These are phyloP conservation scores for Selenia dentaria DNA, from an alignment of 2,888 invertebrate genomes.

Conservation along the genomic window DNA sequence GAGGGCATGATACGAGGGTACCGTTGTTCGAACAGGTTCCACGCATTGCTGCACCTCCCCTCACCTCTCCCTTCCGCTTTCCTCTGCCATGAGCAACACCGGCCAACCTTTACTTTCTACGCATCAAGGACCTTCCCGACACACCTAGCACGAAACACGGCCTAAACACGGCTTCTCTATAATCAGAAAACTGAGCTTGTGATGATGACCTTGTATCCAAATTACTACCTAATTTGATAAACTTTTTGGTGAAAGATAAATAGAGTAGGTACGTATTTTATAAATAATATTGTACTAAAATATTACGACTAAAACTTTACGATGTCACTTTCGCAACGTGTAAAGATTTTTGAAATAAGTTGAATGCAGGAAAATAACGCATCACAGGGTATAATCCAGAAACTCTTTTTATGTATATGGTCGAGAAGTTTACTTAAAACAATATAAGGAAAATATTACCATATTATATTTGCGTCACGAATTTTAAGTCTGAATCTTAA, in stretches of 20 bases:
- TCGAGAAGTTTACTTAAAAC: constrained; percentile 29
- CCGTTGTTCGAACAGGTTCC: constrained; percentile 81
- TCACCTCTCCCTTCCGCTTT: constrained; percentile 37
- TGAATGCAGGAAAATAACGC: no score
- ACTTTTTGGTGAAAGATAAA: not conserved
- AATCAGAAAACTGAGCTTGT: not conserved
- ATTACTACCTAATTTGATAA: not conserved
- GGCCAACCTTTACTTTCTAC: constrained; percentile 79
- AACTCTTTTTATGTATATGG: constrained; percentile 37
- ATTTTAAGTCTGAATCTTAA: constrained; percentile 56
- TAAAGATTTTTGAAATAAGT: no score
- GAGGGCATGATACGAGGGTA: constrained; percentile 65
- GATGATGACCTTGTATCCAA: constrained; percentile 3
- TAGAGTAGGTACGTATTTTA: not conserved
- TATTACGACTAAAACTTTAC: no score
- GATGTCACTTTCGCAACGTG: no score
- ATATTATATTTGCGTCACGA: constrained; percentile 51
- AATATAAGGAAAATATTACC: constrained; percentile 41
- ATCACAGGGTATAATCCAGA: no score
- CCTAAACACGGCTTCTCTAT: not conserved
- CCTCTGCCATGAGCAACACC: constrained; percentile 26
- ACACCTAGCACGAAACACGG: constrained; percentile 35
- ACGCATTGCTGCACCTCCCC: constrained; percentile 47
- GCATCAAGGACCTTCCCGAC: constrained; percentile 75
- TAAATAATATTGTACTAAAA: no score